Conservation (phyloP, 2,888 invertebrate genomes). For the Steinernema scapterisci region DNA sequence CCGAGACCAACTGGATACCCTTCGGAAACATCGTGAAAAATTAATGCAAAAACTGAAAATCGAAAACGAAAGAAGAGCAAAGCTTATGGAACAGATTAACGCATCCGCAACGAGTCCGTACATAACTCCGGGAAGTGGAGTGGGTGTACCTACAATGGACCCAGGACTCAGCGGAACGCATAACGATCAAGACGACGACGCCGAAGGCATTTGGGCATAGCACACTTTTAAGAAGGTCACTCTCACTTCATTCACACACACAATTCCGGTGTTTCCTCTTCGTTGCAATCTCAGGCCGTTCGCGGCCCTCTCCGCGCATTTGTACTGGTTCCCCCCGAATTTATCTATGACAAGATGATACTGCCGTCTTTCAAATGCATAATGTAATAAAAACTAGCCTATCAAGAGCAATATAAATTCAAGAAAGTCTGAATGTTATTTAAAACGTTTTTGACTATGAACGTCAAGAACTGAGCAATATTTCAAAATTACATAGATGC, state of each 20-base stretch:
- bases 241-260: background rate
- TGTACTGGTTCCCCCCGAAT: conserved; percentile 1
- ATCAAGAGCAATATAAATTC: no score
- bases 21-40: conserved; percentile 77
- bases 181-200: conserved; percentile 34
- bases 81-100: conserved; percentile 29
- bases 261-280: conserved; percentile 22
- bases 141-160: conserved; percentile 6
- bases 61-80: conserved; percentile 36
- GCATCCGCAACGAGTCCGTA: conserved; percentile 16
- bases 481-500: no score
- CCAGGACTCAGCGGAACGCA: conserved; percentile 24
- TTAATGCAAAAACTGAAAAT: conserved; percentile 75
- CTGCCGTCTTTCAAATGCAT: conserved; percentile 28
- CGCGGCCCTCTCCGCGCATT: background rate
- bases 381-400: background rate
- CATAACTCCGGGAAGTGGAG: background rate
- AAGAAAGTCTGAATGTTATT: no score
- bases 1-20: conserved; percentile 73
- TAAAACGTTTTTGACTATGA: no score
- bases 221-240: background rate
- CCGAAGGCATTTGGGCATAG: conserved; percentile 37
- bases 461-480: no score
- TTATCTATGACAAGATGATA: conserved; percentile 13
- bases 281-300: conserved; percentile 26